Evolutionary conservation across 2,797 vertebrate genomes (phyloP), one percentile per base, ranked within the genome.

Genomic region (Rhodeus uyekii): DNA sequence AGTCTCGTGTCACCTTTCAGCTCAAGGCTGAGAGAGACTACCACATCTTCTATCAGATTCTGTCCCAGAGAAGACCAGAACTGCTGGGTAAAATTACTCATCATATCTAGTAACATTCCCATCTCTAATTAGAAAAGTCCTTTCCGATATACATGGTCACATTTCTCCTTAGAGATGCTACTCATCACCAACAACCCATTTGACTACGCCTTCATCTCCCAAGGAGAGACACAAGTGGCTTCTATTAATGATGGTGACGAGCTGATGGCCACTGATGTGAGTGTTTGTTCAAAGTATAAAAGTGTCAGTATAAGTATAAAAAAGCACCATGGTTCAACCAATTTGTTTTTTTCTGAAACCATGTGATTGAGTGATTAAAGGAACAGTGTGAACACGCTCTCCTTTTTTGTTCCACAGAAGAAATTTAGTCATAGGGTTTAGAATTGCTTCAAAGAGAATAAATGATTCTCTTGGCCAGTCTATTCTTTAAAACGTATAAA

Each of bases 121-220:
- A 29, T 34, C 5, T 53, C 29, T 48, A 71, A 13, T 48, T 72
- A 50, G 12, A 42, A 24, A 22, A 22, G 3, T n/a, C 1, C 19
- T 71, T 32, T 32, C 32, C 53, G 19, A 72, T 53, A 3, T n/a
- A n/a, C n/a, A 1, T 34, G 10, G 13, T 34, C 0, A 29, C 42
- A 36, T 24, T 50, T 80, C 4, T 36, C 65, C 29, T 60, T 12
- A 97, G 96, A 97, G 42, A 96, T 97, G 94, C 83, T 97, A 85
- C 90, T 97, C 46, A 93, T 97, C 84, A 97, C 96, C 18, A 96
- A 93, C 91, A 97, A 97, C 87, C 96, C 96, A 44, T 97, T 95
- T 0, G 96, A 97, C 90, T 97, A 97, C 14, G 24, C 90, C 14
- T 69, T 18, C 8, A 69, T 97, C 92, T 97, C 96, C 87, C 96